Evolutionary conservation across 2,888 invertebrate species (phyloP).

Genomic region (Xestia ashworthii): DNA sequence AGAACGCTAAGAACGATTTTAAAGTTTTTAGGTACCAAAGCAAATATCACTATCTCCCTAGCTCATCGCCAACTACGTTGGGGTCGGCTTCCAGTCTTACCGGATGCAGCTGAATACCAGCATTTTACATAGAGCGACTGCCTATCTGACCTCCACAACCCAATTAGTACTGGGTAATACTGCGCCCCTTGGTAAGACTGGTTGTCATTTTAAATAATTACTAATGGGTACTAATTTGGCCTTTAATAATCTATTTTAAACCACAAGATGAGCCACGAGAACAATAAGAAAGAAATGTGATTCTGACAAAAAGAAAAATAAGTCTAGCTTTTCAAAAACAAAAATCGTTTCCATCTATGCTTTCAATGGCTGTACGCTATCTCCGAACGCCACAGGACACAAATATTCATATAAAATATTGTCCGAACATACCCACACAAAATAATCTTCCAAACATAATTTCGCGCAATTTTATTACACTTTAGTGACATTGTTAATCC

Average conservation of each 20-base stretch:
- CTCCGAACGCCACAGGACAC: conserved; percentile 55
- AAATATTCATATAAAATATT: conserved; percentile 63
- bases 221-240: neutral
- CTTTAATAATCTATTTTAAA: neutral
- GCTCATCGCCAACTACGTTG: too few relatives aligned
- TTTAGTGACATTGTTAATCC: conserved; percentile 66
- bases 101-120: too few relatives aligned
- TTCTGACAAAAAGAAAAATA: conserved; percentile 11
- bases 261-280: neutral
- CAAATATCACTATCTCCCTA: neutral
- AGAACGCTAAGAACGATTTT: neutral
- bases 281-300: neutral
- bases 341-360: conserved; percentile 31
- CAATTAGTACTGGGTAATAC: too few relatives aligned
- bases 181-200: too few relatives aligned
- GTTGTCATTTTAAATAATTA: neutral
- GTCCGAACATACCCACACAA: conserved; percentile 62
- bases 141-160: too few relatives aligned
- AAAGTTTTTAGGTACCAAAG: neutral
- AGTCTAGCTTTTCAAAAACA: conserved; percentile 21
- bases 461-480: conserved; percentile 66
- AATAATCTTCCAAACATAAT: conserved; percentile 66
- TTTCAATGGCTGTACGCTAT: conserved; percentile 48
- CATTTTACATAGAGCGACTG: too few relatives aligned
- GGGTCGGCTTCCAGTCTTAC: too few relatives aligned